Evolutionary conservation across 1,140 invertebrate species (phyloP), one percentile per base, ranked within the genome.

Genomic region (Papilio xuthus): DNA sequence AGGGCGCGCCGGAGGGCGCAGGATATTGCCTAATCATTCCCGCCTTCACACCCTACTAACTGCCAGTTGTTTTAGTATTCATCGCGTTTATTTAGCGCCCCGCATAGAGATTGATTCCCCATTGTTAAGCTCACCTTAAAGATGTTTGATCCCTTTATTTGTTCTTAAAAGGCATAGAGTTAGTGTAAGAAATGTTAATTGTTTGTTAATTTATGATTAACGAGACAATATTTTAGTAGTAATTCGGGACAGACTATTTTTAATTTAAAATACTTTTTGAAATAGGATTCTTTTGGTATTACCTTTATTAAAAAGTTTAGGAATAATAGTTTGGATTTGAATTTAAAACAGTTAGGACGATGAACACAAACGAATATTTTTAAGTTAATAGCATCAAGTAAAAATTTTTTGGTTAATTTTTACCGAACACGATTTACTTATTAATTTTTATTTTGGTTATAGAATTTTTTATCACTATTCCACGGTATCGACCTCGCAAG

Each of bases 11-110:
- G 82, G 83, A 84, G 88, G 88, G 89, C 79, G 80, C 84, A 85
- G 89, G 88, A 92, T 93, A 93, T 93, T 92, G 91, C 89, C 92
- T 91, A 89, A 93, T 93, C 92, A 93, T 92, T 83, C 88, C 88
- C 84, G 85, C 87, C 81, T 90, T 90, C 87, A 86, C 90, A 89
- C 90, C 90, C 90, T 89, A 90, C 89, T 89, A 90, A 89, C 89
- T 85, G 86, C 85, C 89, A 86, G 92, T 92, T 93, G 92, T 92
- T 93, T 93, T 93, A 92, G 87, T 84, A 92, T 92, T 92, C 92
- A 93, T 91, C 87, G 87, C 84, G 81, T 85, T 83, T 84, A 84
- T 85, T 82, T 78, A 50, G 81, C 77, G 78, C 81, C 84, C 79
- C 78, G 77, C 81, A 79, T 71, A 72, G 82, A 86, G 85, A 89